Base-by-base conservation (phyloP, 2,797 vertebrate species). In the Urocyon cinereoargenteus region DNA sequence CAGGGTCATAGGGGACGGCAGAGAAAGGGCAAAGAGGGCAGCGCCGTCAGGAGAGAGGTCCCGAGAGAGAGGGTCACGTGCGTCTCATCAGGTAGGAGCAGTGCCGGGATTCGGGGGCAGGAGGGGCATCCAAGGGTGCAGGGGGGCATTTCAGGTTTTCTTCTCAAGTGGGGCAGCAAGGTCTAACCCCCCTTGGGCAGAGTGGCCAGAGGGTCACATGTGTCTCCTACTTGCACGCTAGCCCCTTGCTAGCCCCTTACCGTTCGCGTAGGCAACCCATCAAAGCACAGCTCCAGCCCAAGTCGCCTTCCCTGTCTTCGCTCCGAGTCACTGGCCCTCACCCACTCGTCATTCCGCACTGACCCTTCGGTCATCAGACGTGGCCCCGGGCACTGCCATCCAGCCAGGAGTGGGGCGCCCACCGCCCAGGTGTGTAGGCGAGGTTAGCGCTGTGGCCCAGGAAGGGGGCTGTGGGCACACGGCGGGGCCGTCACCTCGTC, bases 361-460 rank as follows among this genome's bases (percentile, higher is more conserved):
- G 11, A 3, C 2, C 31, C 11, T 73, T 93, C n/a, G 3, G 34
- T n/a, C 8, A 1, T 64, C 14, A 9, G 3, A 13, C 0, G 2
- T 3, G 4, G 53, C 3, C 34, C 31, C 21, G 26, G 34, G 24
- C 9, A 26, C 62, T 34, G 13, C 1, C 11, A n/a, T 72, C 28
- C 40, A 51, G 31, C 9, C 28, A 5, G 4, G 1, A 16, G 61
- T 16, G 5, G 12, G 85, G 59, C 2, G 0, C 28, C 51, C 2
- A 24, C 6, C 36, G 64, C 26, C 1, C 18, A 77, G 34, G 45
- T 19, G 0, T 12, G 14, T 11, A 49, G 62, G 13, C 6, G 15
- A 85, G 31, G 31, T 1, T 1, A 10, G 22, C 2, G 24, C 6
- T 6, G 28, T n/a, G 45, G 19, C 12, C 22, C 8, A 61, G 82